Base-by-base conservation (phyloP, 2,113 vertebrate species). In the Carassius auratus region DNA sequence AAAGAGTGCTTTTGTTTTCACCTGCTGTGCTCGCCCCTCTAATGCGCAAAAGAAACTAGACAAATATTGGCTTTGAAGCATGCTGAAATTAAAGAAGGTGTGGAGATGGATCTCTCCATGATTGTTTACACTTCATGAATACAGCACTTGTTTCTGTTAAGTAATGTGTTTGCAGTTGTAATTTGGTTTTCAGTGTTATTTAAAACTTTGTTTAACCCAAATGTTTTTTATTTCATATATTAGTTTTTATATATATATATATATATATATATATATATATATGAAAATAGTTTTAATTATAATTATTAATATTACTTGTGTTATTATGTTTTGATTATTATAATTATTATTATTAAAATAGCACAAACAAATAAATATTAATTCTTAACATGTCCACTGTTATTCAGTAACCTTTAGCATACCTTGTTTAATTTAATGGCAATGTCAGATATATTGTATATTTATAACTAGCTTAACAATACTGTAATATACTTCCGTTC, bases 61-160 rank as follows among this genome's bases (percentile, higher is more conserved):
- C 42, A 66, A 82, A 86, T 86, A 81, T 86, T 68, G 50, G 10
- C 66, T 81, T 86, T 81, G 8, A 33, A 50, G 42, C 45, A 23
- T 10, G 30, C 13, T 55, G 42, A 45, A 79, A 69, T 55, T 79
- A 71, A 42, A 85, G 38, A 73, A 21, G 36, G n/a, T 48, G 36
- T 62, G 30, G 69, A 61, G 50, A 38, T n/a, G 50, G 30, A 61
- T 9, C 76, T 21, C 52, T 59, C 17, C 9, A 38, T 61, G 19
- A 48, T 4, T 50, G 61, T 66, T 66, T 81, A 64, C 21, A 64
- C 14, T 33, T 64, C 45, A 52, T 50, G 38, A 68, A 79, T 62
- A 15, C 19, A 42, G 21, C 52, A 17, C 23, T 77, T 13, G 45
- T 76, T 76, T 76, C 50, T 19, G 45, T 45, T 1, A 66, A 30